Percentiles rank a stretch among this genome's conserved stretches.
Conservation (phyloP, 2,113 vertebrate genomes). For the Pygoscelis antarcticus region DNA sequence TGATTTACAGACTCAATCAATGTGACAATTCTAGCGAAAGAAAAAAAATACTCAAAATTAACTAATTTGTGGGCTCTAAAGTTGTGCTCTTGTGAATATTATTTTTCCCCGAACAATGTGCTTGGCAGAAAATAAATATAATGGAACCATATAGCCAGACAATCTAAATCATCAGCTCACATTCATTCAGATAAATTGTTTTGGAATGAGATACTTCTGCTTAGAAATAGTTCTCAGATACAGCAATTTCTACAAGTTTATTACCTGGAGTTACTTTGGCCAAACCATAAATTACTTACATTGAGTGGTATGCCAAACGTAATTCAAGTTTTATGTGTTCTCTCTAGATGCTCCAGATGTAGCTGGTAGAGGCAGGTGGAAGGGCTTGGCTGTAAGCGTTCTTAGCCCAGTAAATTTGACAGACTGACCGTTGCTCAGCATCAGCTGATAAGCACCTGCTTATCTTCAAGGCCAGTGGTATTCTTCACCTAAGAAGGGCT, state of each 20-base stretch:
- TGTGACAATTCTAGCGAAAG: not conserved
- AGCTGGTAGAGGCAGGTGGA: not conserved
- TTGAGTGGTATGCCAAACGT: not conserved
- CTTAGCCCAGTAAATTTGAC: not conserved
- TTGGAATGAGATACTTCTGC: not conserved
- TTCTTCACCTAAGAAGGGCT: not conserved
- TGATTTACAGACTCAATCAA: not conserved
- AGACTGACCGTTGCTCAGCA: not conserved
- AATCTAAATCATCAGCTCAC: conserved; percentile 3
- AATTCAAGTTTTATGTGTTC: not conserved
- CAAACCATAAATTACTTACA: not conserved
- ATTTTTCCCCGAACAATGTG: not conserved
- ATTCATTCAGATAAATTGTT: not conserved
- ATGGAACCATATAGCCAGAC: not conserved
- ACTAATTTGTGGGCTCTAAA: not conserved
- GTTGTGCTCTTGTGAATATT: not conserved
- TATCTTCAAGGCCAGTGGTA: not conserved
- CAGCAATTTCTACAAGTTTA: not conserved
- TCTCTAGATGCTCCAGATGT: not conserved
- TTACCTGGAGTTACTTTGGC: not conserved
- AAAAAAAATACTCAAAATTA: not conserved
- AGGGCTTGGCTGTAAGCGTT: not conserved
- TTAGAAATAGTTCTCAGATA: not conserved
- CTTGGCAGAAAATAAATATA: not conserved
- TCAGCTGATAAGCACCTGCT: not conserved